Evolutionary conservation across 2,888 invertebrate genomes (phyloP).

Genomic region (Plutella xylostella): DNA sequence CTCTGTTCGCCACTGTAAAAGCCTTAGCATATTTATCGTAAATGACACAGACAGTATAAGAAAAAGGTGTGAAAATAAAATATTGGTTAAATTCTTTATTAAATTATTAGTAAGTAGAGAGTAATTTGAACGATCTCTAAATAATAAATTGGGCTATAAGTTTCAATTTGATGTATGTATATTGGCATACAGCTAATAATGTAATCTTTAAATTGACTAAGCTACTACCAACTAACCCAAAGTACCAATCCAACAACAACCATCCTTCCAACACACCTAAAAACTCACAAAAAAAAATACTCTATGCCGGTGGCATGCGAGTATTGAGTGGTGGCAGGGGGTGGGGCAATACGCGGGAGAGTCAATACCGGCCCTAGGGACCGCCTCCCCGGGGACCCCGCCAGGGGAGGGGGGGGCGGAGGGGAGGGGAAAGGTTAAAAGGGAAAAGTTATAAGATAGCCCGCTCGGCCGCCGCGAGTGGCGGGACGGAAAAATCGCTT

Average conservation of each 20-base stretch:
- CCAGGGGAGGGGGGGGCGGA: conserved; percentile 25
- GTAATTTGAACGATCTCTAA: too few relatives aligned
- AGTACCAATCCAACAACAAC: too few relatives aligned
- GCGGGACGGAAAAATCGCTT: too few relatives aligned
- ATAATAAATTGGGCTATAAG: too few relatives aligned
- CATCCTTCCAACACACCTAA: background rate
- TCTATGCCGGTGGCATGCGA: conserved; percentile 62
- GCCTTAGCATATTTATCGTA: too few relatives aligned
- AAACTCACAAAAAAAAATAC: conserved; percentile 22
- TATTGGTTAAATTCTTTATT: too few relatives aligned
- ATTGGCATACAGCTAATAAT: too few relatives aligned
- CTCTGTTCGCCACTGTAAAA: too few relatives aligned
- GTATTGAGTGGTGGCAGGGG: conserved; percentile 66
- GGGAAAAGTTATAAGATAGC: conserved; percentile 70
- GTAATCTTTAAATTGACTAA: background rate
- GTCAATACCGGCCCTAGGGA: conserved; percentile 62
- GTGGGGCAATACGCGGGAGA: conserved; percentile 41
- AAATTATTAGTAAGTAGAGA: too few relatives aligned
- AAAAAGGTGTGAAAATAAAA: too few relatives aligned
- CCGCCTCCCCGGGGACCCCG: conserved; percentile 64
- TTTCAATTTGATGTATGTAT: too few relatives aligned
- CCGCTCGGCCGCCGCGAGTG: conserved; percentile 60
- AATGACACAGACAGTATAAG: too few relatives aligned
- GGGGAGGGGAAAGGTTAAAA: conserved; percentile 63
- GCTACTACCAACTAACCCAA: conserved; percentile 9